phyloP scores from a whole-genome alignment of 2,888 invertebrate species.

The Linnaemya vulpina region DNA sequence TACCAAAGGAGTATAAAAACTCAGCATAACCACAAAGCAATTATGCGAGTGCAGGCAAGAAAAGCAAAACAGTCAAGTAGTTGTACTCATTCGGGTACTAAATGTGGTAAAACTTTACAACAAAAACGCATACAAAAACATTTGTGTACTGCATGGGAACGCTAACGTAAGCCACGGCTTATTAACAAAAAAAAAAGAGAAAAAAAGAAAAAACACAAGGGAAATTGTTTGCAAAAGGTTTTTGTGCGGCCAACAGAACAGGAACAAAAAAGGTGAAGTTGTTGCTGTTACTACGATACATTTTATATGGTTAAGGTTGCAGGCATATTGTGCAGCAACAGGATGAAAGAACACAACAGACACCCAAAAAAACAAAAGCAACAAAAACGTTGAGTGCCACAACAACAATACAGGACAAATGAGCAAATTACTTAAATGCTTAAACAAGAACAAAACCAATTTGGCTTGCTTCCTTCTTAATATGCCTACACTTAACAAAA shows the following conservation, averaged over 20 bases:
- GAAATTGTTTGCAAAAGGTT: conserved; percentile 31
- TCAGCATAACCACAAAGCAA: conserved; percentile 69
- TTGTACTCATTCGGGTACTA: conserved; percentile 43
- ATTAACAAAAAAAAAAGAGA: conserved; percentile 35
- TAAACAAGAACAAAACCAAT: conserved; percentile 60
- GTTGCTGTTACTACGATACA: not conserved
- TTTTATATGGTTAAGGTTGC: not conserved
- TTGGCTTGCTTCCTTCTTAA: conserved; percentile 7
- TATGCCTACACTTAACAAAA: conserved; percentile 40
- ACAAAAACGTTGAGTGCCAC: not conserved
- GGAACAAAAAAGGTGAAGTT: not conserved
- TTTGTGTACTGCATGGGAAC: not conserved
- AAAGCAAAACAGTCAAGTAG: conserved; percentile 21
- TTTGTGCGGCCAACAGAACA: conserved; percentile 27
- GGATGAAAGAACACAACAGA: conserved; percentile 32
- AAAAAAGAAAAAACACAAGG: conserved; percentile 33
- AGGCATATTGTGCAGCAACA: conserved; percentile 56
- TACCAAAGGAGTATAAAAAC: conserved; percentile 56
- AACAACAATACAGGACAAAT: conserved; percentile 61
- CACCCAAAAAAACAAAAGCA: not conserved
- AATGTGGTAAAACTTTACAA: conserved; percentile 53
- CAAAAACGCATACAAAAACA: not conserved
- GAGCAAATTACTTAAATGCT: conserved; percentile 71
- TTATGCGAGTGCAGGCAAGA: conserved; percentile 57
- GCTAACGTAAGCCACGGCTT: not conserved